Base-by-base conservation (phyloP, 2,797 vertebrate species). In the Poecilia wingei region DNA sequence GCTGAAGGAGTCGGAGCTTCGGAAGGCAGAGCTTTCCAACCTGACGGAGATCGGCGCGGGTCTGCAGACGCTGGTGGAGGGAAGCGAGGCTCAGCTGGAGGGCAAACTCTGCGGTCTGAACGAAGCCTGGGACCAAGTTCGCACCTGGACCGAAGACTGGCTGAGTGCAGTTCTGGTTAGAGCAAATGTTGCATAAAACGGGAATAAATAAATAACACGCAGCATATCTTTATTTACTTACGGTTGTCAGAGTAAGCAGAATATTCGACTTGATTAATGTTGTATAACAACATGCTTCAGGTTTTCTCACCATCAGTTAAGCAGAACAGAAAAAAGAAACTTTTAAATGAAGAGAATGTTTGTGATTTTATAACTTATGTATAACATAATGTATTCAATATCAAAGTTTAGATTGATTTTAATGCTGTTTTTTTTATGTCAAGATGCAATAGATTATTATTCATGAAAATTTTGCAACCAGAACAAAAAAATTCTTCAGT, bases 91-190 rank as follows among this genome's bases (percentile, higher is more conserved):
- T 31, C 87, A 93, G 57, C 87, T 99, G 76, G 97, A 99, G 78
- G 97, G 98, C 76, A 96, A 94, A 75, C 94, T 99, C 4, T 97
- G 96, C 45, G 89, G 96, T 31, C 95, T 99, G 3, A 98, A 97
- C 1, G 96, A 98, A 41, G 94, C 96, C 57, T 98, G 97, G 97
- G 97, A 94, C 74, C 93, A 95, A 0, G 96, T 98, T 10, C 96
- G 95, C 53, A 98, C 97, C 16, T 97, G 96, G 96, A 96, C 96
- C 0, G 98, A 99, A 88, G 98, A 99, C 84, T 99, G 98, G 98
- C 97, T 97, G 39, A 97, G 94, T 10, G 95, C 97, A 2, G 92
- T 99, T 71, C 91, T 99, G 96, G 98, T 99, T 90, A 79, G 97
- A 89, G 33, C 75, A 77, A 28, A 75, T 76, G 5, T 73, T 84